Base-by-base conservation (phyloP, 30 jellyfish, hydroid and myxozoan species). In the Mastigias papua region DNA sequence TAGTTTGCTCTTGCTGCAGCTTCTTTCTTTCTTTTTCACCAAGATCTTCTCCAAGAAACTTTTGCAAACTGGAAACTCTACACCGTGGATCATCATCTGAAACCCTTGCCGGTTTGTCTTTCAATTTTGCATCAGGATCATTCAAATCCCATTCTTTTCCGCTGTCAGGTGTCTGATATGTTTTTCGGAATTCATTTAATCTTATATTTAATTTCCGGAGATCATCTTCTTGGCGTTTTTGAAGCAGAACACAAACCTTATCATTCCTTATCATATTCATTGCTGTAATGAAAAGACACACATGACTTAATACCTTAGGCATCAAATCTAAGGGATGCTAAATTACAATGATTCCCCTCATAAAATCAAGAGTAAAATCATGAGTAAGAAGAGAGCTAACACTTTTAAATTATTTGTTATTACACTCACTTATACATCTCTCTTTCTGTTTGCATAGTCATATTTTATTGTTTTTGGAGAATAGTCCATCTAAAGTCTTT, bases 21-120 rank as follows among this genome's bases (percentile, higher is more conserved):
- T 82, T 93, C 66, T 84, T 88, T 65, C 98, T 81, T 35, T 82
- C 97, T 20, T 71, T 93, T 46, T 76, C 98, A 84, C 78, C 78
- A 51, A 93, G 78, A 48, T 93, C 98, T 89, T 93, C 98, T 0
- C 98, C 98, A 7, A 78, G 76, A 82, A 93, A 93, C 88, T 77
- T 93, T 64, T 93, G 98, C 77, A 93, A 31, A 73, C 98, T 83
- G 19, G 98, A 93, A 72, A 93, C 67, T 22, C 98, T 97, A 60
- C 98, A 93, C 35, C 98, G 72, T 48, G 98, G 97, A 50, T 93
- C 98, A 82, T 93, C 96, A 87, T 93, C 98, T 10, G 97, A 88
- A 20, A 93, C 91, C 22, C 98, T 77, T 16, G 98, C 98, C 5
- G 98, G 94, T 65, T 84, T 77, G 32, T 93, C 98, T 79, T 93